Base-by-base conservation (phyloP, 2,113 vertebrate species). In the Thunnus maccoyii region DNA sequence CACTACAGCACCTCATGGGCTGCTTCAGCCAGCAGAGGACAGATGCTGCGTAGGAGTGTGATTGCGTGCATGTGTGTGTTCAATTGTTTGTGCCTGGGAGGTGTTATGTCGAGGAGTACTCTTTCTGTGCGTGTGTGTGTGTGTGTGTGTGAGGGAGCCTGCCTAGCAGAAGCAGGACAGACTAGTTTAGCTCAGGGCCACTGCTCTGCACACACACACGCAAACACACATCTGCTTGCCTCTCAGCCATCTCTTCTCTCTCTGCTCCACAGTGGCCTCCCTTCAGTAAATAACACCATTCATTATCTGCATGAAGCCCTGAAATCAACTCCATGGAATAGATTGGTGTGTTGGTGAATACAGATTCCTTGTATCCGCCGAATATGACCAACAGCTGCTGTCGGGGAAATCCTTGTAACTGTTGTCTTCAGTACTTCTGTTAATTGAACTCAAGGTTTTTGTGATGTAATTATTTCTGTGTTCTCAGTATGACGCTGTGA, bases 261-360 rank as follows among this genome's bases (percentile, higher is more conserved):
- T 68, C 1, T 52, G 69, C 78, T 83, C 76, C 61, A 67, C 78
- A 68, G 60, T 76, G 66, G 66, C 78, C 84, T 79, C 76, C 73
- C 50, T 83, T 88, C 86, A 87, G 80, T 88, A 91, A 93, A 92
- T 88, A 90, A 86, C 86, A 83, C 84, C 72, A 75, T 86, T 91
- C 73, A 91, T 93, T 90, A 93, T 87, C 86, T 78, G 69, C 82
- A 85, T 61, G 61, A 78, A 78, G 50, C 74, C 74, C 82, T n/a
- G 52, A 81, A 88, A 87, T 86, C 80, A 65, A 22, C 82, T 77
- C 64, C 55, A 70, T 72, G 60, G 36, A 69, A 57, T 56, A 82
- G 65, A 84, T 60, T 12, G 18, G 54, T 57, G 64, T 3, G 57
- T 62, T 67, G 66, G 30, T 79, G 71, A 78, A 68, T 69, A 80